Evolutionary conservation across 2,113 vertebrate species (phyloP), one percentile per base, ranked within the genome.

Genomic region (Myocastor coypus): DNA sequence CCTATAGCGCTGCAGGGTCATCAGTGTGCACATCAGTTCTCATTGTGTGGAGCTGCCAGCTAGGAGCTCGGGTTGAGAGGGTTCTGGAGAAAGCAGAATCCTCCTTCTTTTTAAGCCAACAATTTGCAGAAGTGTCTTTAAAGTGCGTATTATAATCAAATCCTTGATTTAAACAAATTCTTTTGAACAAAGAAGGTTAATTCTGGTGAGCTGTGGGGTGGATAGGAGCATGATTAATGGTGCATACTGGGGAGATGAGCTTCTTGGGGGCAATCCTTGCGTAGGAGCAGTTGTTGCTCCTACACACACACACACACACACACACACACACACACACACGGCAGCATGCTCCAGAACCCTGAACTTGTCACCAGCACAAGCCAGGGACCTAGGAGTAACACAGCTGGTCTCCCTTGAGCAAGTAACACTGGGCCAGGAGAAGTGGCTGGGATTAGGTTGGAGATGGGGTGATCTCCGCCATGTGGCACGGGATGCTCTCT

Each of bases 91-190:
- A 91, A 66, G 57, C 22, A 46, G 90, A 83, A 78, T 52, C 69
- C 22, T 66, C 63, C 20, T 17, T 17, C n/a, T 88, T 84, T 90
- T 85, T 77, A n/a, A 87, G 94, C 87, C 30, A 69, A 90, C 87
- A 94, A 78, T 95, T 91, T 91, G 83, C 93, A 81, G 75, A 89
- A 96, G 64, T 94, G 59, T 87, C 85, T 88, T 92, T 84, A 89
- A 94, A 96, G 83, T 84, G 26, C 63, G 34, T 63, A 59, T 85
- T 83, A 94, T 84, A 94, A 97, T 96, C 78, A 94, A 87, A 94
- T 77, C 26, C 8, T 83, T 83, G 46, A 92, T 94, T 87, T 17
- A 73, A 63, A 93, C 75, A 22, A 26, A 30, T 57, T 87, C 11
- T 32, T 55, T 93, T 61, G 46, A 40, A 84, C 37, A 83, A 68